Conservation (phyloP, 2,113 vertebrate species). For the Anseranas semipalmata region DNA sequence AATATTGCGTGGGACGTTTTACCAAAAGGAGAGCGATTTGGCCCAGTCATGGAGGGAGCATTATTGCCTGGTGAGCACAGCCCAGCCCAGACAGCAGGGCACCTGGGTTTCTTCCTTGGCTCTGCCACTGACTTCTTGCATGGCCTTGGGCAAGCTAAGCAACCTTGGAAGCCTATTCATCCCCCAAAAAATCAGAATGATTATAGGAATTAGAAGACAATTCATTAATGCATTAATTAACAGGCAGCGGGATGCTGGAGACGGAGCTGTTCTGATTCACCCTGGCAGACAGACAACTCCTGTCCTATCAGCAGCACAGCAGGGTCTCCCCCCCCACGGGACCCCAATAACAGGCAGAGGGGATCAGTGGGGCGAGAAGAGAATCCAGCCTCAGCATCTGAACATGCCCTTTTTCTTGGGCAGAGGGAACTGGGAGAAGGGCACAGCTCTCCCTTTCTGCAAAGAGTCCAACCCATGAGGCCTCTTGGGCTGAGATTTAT, state of each 20-base stretch:
- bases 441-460: neutral
- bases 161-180: constrained; percentile 34
- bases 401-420: neutral
- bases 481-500: constrained; percentile 42
- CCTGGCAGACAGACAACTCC: constrained; percentile 55
- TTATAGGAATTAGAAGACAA: constrained; percentile 68
- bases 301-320: constrained; percentile 41
- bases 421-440: neutral
- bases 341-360: neutral
- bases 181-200: neutral
- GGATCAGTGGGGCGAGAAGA: neutral
- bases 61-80: neutral
- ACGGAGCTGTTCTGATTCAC: constrained; percentile 37
- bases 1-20: neutral
- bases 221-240: constrained; percentile 70
- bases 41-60: neutral
- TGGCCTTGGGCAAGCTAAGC: constrained; percentile 49
- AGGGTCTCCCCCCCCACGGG: constrained; percentile 26
- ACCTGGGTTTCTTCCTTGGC: neutral
- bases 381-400: neutral
- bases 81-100: neutral
- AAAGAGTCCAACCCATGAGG: neutral
- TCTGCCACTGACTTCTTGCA: neutral
- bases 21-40: constrained; percentile 3
- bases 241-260: constrained; percentile 19